Percentiles rank a stretch among this genome's conserved stretches.
Conservation (phyloP, 2,888 invertebrate genomes). For the Kryphioiulus occultus region DNA sequence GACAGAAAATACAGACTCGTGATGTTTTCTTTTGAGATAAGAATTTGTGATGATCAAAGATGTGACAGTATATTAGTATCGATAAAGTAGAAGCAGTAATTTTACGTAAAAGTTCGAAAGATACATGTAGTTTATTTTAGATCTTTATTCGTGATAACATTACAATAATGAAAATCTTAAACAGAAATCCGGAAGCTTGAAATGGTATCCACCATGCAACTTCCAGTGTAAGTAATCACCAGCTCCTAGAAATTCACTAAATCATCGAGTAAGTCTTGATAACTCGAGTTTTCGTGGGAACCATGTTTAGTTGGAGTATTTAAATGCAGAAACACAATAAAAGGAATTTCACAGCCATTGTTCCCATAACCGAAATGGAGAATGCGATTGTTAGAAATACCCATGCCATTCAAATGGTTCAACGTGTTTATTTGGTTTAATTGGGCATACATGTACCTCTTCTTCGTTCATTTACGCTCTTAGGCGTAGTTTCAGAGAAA, state of each 20-base stretch:
- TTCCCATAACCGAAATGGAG: background rate
- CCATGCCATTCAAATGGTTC: conserved; percentile 23
- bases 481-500: background rate
- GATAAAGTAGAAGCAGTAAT: too few species aligned
- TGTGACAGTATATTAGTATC: too few species aligned
- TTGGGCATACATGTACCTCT: background rate
- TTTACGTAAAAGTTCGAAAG: too few species aligned
- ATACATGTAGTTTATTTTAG: too few species aligned
- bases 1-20: too few species aligned
- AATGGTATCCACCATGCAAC: background rate
- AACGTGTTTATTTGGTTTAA: background rate
- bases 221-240: background rate
- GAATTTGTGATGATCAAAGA: too few species aligned
- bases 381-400: background rate
- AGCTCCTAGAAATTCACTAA: background rate
- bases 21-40: too few species aligned
- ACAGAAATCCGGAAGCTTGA: background rate
- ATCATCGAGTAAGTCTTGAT: background rate
- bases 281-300: background rate
- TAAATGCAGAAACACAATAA: background rate
- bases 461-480: background rate
- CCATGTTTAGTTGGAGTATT: background rate
- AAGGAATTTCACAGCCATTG: conserved; percentile 3
- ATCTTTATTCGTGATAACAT: too few species aligned
- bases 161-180: background rate